Conservation (phyloP, 2,888 invertebrate species). For the Metalampra italica region DNA sequence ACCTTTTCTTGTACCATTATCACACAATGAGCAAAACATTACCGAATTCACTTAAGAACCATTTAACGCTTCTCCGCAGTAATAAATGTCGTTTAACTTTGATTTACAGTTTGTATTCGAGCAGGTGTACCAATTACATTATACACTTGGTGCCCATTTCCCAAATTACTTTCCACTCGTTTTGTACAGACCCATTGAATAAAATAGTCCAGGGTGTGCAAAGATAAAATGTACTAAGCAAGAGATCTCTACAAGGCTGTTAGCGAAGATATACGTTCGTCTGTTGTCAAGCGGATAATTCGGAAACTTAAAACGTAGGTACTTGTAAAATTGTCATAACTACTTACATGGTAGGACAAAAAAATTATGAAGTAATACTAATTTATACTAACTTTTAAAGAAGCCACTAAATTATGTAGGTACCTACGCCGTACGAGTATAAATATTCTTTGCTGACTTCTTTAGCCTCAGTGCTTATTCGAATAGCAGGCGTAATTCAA, state of each 20-base stretch:
- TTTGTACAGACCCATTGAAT: conserved; percentile 18
- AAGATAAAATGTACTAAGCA: neutral
- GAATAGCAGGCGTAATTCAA: neutral
- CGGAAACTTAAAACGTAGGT: too few species aligned
- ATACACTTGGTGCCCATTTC: conserved; percentile 32
- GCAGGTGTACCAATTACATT: conserved; percentile 31
- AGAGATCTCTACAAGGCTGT: too few species aligned
- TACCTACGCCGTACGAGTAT: too few species aligned
- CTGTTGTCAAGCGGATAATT: too few species aligned
- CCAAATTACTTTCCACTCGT: conserved; percentile 35
- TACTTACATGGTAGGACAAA: too few species aligned
- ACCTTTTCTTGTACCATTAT: neutral
- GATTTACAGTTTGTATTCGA: conserved; percentile 21
- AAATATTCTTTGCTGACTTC: too few species aligned
- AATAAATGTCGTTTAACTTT: conserved; percentile 22
- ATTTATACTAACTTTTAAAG: too few species aligned
- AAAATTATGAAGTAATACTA: too few species aligned
- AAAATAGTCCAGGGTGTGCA: neutral
- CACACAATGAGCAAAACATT: conserved; percentile 14
- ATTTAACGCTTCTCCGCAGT: conserved; percentile 20
- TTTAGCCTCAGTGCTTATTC: too few species aligned
- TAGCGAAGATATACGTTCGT: too few species aligned
- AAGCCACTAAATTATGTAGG: too few species aligned
- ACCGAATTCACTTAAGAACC: conserved; percentile 21
- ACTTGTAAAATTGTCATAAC: too few species aligned